Percentiles rank a stretch among this genome's conserved stretches.
These are phyloP conservation scores for Gobio occitaniae DNA, from an alignment of 2,797 vertebrate genomes.

Conservation along the genomic window DNA sequence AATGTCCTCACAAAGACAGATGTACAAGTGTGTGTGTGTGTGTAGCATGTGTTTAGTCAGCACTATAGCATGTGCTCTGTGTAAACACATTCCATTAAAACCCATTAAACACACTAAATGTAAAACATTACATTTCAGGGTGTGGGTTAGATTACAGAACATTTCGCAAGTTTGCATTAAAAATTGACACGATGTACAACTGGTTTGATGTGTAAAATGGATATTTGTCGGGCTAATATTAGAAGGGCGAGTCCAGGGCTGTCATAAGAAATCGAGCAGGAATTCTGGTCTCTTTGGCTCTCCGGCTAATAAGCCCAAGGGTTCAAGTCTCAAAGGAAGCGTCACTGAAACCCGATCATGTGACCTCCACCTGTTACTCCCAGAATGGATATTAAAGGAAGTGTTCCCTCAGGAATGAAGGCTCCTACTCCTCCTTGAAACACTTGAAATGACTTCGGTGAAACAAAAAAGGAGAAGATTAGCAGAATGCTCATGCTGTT, in stretches of 20 bases:
- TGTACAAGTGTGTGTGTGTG: not conserved
- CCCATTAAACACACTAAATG: not conserved
- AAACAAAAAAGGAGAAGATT: not conserved
- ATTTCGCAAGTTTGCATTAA: not conserved
- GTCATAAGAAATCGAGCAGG: not conserved
- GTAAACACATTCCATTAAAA: not conserved
- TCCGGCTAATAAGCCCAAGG: not conserved
- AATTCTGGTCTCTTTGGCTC: not conserved
- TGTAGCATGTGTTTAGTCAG: slow-evolving; percentile 35
- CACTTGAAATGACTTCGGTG: not conserved
- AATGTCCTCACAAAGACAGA: too few species aligned
- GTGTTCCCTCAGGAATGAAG: not conserved
- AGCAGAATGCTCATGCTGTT: not conserved
- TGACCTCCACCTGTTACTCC: slow-evolving; percentile 37
- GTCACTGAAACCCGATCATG: not conserved
- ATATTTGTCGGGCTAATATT: slow-evolving; percentile 7
- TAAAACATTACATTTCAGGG: not conserved
- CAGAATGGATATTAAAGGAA: not conserved
- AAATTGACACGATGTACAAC: not conserved
- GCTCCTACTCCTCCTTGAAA: not conserved
- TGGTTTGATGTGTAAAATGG: not conserved
- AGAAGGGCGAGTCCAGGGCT: not conserved
- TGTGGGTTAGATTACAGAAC: too few species aligned
- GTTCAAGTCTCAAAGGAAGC: slow-evolving; percentile 14
- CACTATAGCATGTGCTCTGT: slow-evolving; percentile 49